These are phyloP conservation scores for Drosophila neonasuta DNA, from an alignment of 2,888 invertebrate genomes.

Conservation along the genomic window DNA sequence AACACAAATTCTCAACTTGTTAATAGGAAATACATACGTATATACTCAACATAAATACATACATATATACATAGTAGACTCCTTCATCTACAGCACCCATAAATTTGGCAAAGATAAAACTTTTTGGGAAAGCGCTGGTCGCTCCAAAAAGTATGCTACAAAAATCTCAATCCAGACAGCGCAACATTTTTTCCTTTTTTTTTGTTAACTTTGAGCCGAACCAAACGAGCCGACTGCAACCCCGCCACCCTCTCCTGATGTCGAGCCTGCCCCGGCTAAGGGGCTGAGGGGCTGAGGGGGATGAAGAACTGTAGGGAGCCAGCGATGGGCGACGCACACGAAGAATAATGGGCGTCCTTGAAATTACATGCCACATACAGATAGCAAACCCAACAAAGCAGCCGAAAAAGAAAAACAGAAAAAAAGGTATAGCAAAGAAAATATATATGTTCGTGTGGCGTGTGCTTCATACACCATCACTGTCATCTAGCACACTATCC, in stretches of 20 bases:
- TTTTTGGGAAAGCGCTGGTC: slow-evolving; percentile 27
- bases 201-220: slow-evolving; percentile 59
- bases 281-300: not conserved
- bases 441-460: slow-evolving; percentile 16
- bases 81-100: slow-evolving; percentile 23
- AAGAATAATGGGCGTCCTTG: slow-evolving; percentile 74
- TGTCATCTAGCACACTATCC: slow-evolving; percentile 10
- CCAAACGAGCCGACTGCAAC: slow-evolving; percentile 23
- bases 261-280: not conserved
- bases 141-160: slow-evolving; percentile 46
- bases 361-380: slow-evolving; percentile 61
- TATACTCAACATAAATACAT: slow-evolving; percentile 5
- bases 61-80: slow-evolving; percentile 7
- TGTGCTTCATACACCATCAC: slow-evolving; percentile 17
- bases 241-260: not conserved
- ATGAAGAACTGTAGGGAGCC: slow-evolving; percentile 10
- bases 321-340: slow-evolving; percentile 49
- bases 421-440: slow-evolving; percentile 24
- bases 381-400: slow-evolving; percentile 36
- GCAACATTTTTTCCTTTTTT: slow-evolving; percentile 37
- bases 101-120: slow-evolving; percentile 49
- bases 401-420: slow-evolving; percentile 4
- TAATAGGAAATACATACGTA: slow-evolving; percentile 45
- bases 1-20: slow-evolving; percentile 52
- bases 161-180: slow-evolving; percentile 55